Conservation (phyloP, 2,888 invertebrate species). For the Linnaemya tessellans region DNA sequence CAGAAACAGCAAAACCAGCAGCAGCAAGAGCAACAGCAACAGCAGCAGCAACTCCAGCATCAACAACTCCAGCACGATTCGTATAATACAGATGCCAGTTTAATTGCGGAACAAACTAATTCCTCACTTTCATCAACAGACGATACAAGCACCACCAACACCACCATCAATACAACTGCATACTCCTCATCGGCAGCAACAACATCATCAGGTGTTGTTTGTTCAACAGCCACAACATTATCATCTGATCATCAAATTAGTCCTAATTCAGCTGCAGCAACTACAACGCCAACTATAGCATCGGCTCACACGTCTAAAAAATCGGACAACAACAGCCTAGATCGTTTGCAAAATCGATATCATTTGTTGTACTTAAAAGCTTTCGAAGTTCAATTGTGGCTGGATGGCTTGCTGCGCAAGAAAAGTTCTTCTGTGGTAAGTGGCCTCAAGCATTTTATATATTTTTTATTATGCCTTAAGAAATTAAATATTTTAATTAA, state of each 20-base stretch:
- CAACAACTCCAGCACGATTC: conserved; percentile 76
- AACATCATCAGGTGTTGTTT: conserved; percentile 74
- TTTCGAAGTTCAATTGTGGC: conserved; percentile 95
- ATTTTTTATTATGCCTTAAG: background rate
- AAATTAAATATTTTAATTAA: too few relatives aligned
- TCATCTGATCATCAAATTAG: conserved; percentile 56
- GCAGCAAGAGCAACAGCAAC: conserved; percentile 70
- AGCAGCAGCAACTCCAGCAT: conserved; percentile 72
- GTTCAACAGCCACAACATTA: conserved; percentile 53
- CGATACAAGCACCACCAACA: conserved; percentile 76
- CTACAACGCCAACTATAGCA: conserved; percentile 38
- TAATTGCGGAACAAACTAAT: conserved; percentile 77
- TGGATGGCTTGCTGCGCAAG: conserved; percentile 91
- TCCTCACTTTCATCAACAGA: conserved; percentile 78
- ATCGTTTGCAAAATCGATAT: conserved; percentile 93
- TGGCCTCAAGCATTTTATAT: conserved; percentile 57
- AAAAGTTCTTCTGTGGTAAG: conserved; percentile 87
- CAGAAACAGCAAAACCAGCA: conserved; percentile 71
- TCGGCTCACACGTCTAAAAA: conserved; percentile 48
- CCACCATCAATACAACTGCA: conserved; percentile 67
- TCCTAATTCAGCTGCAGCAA: conserved; percentile 40
- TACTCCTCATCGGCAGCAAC: conserved; percentile 74
- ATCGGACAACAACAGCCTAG: conserved; percentile 81
- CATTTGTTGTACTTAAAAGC: conserved; percentile 94
- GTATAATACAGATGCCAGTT: conserved; percentile 75